Conservation (phyloP, 2,888 invertebrate genomes). For the Orthosia gracilis region DNA sequence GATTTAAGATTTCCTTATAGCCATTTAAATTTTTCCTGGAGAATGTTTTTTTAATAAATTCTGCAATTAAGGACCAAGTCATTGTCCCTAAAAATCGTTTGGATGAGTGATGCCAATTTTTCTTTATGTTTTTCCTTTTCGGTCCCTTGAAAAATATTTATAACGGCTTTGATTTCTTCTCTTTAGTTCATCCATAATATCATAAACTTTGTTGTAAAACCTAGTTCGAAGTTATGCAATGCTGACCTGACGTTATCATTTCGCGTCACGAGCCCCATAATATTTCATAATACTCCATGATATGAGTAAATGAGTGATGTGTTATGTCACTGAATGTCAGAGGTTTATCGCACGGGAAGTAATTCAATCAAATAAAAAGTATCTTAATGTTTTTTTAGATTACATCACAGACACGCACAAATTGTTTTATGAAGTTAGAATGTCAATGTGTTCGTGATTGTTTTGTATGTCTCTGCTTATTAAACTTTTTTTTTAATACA, state of each 20-base stretch:
- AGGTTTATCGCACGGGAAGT: slow-evolving; percentile 61
- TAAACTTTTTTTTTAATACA: no score
- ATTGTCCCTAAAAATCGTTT: slow-evolving; percentile 4
- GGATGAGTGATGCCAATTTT: background rate
- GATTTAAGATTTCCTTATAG: no score
- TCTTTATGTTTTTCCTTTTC: no score
- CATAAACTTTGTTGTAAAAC: background rate
- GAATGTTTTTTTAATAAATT: no score
- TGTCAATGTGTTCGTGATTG: background rate
- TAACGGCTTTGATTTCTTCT: background rate
- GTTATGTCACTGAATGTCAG: slow-evolving; percentile 45
- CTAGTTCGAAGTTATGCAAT: slow-evolving; percentile 35
- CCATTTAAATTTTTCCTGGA: no score
- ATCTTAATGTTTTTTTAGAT: slow-evolving; percentile 13
- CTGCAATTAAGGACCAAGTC: no score
- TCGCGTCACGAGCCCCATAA: slow-evolving; percentile 39
- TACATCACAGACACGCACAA: slow-evolving; percentile 1
- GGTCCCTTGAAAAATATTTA: no score
- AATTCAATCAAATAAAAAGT: slow-evolving; percentile 54
- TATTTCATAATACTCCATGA: slow-evolving; percentile 14
- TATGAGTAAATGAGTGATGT: slow-evolving; percentile 16
- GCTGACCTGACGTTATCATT: slow-evolving; percentile 23
- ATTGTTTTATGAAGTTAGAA: background rate
- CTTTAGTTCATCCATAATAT: background rate
- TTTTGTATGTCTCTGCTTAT: background rate